These are phyloP conservation scores for Drosophila meridiana DNA, from an alignment of 2,888 invertebrate genomes.

Conservation along the genomic window DNA sequence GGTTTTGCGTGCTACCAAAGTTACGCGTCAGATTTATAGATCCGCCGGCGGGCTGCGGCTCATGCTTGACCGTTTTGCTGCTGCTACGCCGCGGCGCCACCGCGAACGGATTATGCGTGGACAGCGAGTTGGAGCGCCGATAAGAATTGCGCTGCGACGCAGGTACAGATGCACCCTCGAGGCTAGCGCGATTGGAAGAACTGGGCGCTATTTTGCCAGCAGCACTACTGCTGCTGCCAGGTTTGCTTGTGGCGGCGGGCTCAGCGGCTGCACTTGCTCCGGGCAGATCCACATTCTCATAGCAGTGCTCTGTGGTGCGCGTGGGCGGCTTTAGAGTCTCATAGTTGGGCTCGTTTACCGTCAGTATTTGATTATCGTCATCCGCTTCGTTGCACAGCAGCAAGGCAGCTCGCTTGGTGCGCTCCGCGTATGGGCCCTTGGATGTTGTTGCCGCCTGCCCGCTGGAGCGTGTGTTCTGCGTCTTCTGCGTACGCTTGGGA, in stretches of 20 bases:
- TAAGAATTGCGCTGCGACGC: constrained; percentile 65
- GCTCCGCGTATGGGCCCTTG: constrained; percentile 62
- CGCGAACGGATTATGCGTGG: constrained; percentile 78
- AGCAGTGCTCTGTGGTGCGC: constrained; percentile 68
- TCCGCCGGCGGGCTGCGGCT: constrained; percentile 53
- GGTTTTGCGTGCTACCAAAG: constrained; percentile 85
- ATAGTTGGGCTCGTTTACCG: constrained; percentile 84
- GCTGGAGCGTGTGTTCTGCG: constrained; percentile 57
- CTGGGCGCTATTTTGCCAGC: constrained; percentile 76
- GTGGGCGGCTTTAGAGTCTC: constrained; percentile 83
- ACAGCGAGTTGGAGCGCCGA: constrained; percentile 82
- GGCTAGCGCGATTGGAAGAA: constrained; percentile 77
- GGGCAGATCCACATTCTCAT: constrained; percentile 69
- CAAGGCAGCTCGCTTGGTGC: constrained; percentile 82
- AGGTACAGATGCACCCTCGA: constrained; percentile 47
- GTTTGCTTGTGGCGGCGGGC: constrained; percentile 46
- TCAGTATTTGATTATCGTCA: constrained; percentile 83
- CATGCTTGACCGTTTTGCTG: constrained; percentile 68
- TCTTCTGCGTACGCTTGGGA: constrained; percentile 76
- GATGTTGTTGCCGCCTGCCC: constrained; percentile 43
- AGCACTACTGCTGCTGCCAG: constrained; percentile 39
- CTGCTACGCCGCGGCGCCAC: constrained; percentile 68
- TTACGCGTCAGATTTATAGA: constrained; percentile 83
- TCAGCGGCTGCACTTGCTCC: constrained; percentile 16
- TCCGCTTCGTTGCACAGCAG: constrained; percentile 80